Percentiles rank a stretch among this genome's conserved stretches.
phyloP scores from a whole-genome alignment of 2,888 invertebrate genomes.

The Clitarchus hookeri region DNA sequence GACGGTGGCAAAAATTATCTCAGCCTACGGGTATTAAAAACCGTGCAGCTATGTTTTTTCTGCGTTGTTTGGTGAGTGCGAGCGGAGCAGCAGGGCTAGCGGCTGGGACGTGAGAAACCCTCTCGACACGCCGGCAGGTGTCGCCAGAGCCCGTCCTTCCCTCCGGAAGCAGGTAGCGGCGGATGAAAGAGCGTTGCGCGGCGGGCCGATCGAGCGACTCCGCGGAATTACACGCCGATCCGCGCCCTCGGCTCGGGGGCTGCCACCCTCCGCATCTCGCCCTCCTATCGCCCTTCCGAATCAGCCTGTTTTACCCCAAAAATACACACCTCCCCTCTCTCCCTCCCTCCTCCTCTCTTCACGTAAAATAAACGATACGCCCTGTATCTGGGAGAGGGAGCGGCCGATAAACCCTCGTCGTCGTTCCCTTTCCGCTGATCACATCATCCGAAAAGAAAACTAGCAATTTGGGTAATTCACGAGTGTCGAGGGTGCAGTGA shows the following conservation, averaged over 20 bases:
- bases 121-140: neutral
- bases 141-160: neutral
- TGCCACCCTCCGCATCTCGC: neutral
- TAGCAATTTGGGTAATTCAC: conserved; percentile 27
- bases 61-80: neutral
- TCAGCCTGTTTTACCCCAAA: conserved; percentile 23
- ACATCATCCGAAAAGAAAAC: conserved; percentile 27
- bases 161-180: neutral
- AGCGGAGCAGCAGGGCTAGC: neutral
- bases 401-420: too few species aligned
- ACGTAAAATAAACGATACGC: conserved; percentile 18
- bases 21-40: too few species aligned
- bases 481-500: conserved; percentile 19
- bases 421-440: neutral
- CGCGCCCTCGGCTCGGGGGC: neutral
- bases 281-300: conserved; percentile 19
- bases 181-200: neutral
- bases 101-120: neutral
- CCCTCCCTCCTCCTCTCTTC: too few species aligned
- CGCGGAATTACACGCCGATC: conserved; percentile 3
- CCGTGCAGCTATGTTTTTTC: too few species aligned
- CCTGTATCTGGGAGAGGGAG: neutral
- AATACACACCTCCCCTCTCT: neutral
- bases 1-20: too few species aligned
- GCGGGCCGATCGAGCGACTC: neutral